phyloP scores from a whole-genome alignment of 1,140 invertebrate species.

The Drosophila sulfurigaster region DNA sequence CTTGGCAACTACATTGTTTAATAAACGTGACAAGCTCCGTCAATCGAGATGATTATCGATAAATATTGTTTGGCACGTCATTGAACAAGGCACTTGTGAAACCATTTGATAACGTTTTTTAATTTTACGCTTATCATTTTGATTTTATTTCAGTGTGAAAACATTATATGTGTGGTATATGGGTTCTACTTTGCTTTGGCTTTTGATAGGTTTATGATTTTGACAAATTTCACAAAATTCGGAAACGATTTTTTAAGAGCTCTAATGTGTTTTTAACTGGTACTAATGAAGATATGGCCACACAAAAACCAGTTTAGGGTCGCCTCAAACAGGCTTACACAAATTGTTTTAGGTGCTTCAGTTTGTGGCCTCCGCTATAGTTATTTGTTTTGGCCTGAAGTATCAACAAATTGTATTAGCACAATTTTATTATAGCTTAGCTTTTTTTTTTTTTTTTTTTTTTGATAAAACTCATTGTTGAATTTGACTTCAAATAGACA shows the following conservation, averaged over 20 bases:
- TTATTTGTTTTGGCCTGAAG: slow-evolving; percentile 18
- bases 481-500: slow-evolving; percentile 22
- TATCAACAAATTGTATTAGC: slow-evolving; percentile 40
- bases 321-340: slow-evolving; percentile 14
- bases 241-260: slow-evolving; percentile 49
- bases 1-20: slow-evolving; percentile 67
- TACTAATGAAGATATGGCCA: slow-evolving; percentile 47
- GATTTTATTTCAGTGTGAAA: slow-evolving; percentile 20
- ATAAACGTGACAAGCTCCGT: slow-evolving; percentile 58
- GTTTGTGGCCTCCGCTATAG: slow-evolving; percentile 17
- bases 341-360: not conserved
- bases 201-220: slow-evolving; percentile 57
- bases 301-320: slow-evolving; percentile 26
- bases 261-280: slow-evolving; percentile 56
- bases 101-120: slow-evolving; percentile 44
- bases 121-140: slow-evolving; percentile 36
- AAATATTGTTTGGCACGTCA: slow-evolving; percentile 33
- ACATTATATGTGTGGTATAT: slow-evolving; percentile 29
- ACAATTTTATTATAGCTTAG: slow-evolving; percentile 16
- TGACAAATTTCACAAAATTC: slow-evolving; percentile 40
- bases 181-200: slow-evolving; percentile 1
- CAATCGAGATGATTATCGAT: slow-evolving; percentile 49
- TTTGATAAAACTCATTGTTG: slow-evolving; percentile 41
- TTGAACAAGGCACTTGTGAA: slow-evolving; percentile 54
- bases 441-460: not conserved